A percentile compares a stretch with the other conserved stretches of the same genome.
These are phyloP conservation scores for Armadillidium nasatum DNA, from an alignment of 1,140 invertebrate genomes.

Conservation along the genomic window DNA sequence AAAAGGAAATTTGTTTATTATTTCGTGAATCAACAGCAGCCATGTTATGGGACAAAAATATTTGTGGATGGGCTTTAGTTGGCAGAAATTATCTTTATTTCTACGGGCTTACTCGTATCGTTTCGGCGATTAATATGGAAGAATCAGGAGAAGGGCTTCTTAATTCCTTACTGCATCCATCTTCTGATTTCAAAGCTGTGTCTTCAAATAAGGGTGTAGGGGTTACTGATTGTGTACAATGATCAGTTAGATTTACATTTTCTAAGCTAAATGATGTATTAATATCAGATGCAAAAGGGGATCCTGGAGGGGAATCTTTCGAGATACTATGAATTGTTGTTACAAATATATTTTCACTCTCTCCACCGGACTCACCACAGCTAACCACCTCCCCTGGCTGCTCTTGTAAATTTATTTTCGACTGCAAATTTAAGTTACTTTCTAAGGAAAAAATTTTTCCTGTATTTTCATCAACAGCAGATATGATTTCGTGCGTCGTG, in stretches of 20 bases:
- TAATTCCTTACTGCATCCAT: background rate
- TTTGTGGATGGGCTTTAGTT: background rate
- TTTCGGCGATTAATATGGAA: background rate
- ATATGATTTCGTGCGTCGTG: too few relatives aligned
- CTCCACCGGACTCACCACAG: background rate
- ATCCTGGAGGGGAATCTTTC: background rate
- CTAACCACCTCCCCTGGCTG: slow-evolving; percentile 3
- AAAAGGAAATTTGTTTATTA: background rate
- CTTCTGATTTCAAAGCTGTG: background rate
- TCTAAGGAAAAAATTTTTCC: too few relatives aligned
- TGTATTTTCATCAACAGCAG: too few relatives aligned
- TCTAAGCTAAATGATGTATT: background rate
- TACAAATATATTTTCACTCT: background rate
- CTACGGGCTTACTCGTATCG: background rate
- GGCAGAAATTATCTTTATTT: background rate
- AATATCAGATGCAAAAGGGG: background rate
- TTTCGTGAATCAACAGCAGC: background rate
- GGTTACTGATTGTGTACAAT: background rate
- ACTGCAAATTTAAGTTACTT: too few relatives aligned
- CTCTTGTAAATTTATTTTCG: background rate
- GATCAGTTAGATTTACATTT: background rate
- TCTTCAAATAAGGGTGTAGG: background rate
- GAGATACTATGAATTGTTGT: background rate
- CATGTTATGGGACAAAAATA: background rate
- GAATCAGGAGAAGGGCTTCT: background rate